Evolutionary conservation across 2,888 invertebrate species (phyloP), one percentile per base, ranked within the genome.

Genomic region (Rhimphoctona megacephalus): DNA sequence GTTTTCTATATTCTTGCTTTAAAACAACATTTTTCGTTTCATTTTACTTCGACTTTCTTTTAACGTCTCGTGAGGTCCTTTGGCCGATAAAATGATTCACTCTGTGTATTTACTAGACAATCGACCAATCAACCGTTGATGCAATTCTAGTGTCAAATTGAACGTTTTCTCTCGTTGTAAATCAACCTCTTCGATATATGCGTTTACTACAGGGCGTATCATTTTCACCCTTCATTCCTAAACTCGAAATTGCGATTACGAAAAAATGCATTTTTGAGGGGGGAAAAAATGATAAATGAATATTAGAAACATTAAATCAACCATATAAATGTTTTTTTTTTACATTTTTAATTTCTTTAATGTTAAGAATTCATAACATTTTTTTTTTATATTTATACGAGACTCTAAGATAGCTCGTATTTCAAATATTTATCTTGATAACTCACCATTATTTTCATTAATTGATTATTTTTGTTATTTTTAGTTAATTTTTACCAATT

Each of bases 31-130:
- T 17, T 33, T 25, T 57, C 7, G 11, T 54, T 36, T n/a, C n/a
- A 17, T 36, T n/a, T 8, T 22, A 57, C 57, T 33, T 54, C 8
- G 19, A 61, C 25, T 43, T 61, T 43, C 25, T 43, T 30, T 9
- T 4, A 22, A 46, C 49, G 36, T 49, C 2, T 46, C 67, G 5
- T 25, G 43, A 33, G 3, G 11, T 14, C 46, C 25, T 49, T 1
- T 30, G 57, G 36, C 43, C 66, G 11, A 61, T 84, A 61, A 61
- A 30, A 69, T 69, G 46, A 61, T 69, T 69, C 17, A 69, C 69
- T 61, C 69, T 33, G 46, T 19, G 46, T 39, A 57, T 43, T 57
- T 46, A 73, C 22, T 14, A 67, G 33, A 9, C 64, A 36, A 79
- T 33, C 57, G 52, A 22, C 57, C 67, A 73, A 79, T 57, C 36